A percentile compares a stretch with the other conserved stretches of the same genome.
Evolutionary conservation across 2,113 vertebrate genomes (phyloP).

Genomic region (Microtus oregoni): DNA sequence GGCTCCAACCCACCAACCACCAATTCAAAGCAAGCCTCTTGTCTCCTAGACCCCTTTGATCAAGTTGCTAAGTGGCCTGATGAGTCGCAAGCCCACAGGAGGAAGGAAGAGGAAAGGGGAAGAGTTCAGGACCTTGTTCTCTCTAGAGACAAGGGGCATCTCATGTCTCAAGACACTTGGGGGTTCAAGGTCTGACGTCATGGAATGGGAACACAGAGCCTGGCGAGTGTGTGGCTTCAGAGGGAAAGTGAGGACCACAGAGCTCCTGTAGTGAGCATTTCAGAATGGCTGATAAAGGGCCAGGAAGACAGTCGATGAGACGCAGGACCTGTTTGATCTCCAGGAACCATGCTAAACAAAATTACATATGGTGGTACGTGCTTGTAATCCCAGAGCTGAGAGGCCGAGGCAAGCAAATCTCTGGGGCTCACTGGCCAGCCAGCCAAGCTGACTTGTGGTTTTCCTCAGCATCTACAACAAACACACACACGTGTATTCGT

Average conservation of each 20-base stretch:
- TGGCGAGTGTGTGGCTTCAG: neutral
- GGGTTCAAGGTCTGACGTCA: neutral
- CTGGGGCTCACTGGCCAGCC: neutral
- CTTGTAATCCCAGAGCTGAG: neutral
- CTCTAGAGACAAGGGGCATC: neutral
- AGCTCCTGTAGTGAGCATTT: slow-evolving; percentile 5
- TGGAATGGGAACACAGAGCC: neutral
- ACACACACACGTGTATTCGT: neutral
- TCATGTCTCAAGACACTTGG: neutral
- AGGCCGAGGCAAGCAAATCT: too few relatives aligned
- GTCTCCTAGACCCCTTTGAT: neutral
- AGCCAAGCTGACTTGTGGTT: too few relatives aligned
- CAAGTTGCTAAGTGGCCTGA: neutral
- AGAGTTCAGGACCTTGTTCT: neutral
- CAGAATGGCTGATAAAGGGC: neutral
- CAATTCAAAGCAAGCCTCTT: slow-evolving; percentile 9
- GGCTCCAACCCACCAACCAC: neutral
- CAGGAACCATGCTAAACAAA: neutral
- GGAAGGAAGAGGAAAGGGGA: neutral
- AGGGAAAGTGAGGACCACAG: neutral
- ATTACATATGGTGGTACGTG: neutral
- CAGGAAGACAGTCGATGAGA: too few relatives aligned
- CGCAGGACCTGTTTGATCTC: neutral
- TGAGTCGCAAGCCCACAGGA: neutral
- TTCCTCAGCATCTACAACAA: neutral